Evolutionary conservation across 2,797 vertebrate species (phyloP), one percentile per base, ranked within the genome.

Genomic region (Nyctibius grandis): DNA sequence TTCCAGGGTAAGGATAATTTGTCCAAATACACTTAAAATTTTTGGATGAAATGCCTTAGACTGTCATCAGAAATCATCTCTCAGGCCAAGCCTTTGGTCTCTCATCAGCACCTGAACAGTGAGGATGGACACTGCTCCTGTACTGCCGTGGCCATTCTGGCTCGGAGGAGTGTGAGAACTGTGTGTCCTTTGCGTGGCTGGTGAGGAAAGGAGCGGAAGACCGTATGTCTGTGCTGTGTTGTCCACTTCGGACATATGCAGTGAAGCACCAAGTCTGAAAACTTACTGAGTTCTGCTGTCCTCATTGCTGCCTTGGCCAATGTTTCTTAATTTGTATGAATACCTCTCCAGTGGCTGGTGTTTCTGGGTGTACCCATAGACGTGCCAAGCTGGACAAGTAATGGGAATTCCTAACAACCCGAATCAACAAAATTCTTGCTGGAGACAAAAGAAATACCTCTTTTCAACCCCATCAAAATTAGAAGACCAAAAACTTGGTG

Each of bases 101-200:
- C 11, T 87, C 36, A 13, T 25, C 0, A 0, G 47, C 44, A 74
- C 9, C 33, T 56, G 44, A 63, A 17, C n/a, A 56, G 42, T 0
- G 0, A 45, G 50, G 78, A 75, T 8, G 17, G n/a, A 34, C 0
- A 0, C 60, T 60, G 56, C 20, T 89, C 19, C 42, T 44, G 26
- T 33, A 34, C 38, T 5, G 2, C 2, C 0, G 2, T 0, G 3
- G 42, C 36, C 2, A 1, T 28, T 72, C 15, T 44, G 73, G 21
- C 54, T 73, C 3, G 2, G 17, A 65, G 63, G 22, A 4, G 5
- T 60, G 18, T 0, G 0, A 67, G 34, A 72, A 11, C 36, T 15
- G 1, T 0, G 2, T 0, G 0, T 47, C 68, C 64, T 59, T 76
- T 3, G 1, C 2, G 0, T 56, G 67, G 23, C 33, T 57, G 25